These are phyloP conservation scores for Dermolepida albohirtum DNA, from an alignment of 2,888 invertebrate genomes.

Conservation along the genomic window DNA sequence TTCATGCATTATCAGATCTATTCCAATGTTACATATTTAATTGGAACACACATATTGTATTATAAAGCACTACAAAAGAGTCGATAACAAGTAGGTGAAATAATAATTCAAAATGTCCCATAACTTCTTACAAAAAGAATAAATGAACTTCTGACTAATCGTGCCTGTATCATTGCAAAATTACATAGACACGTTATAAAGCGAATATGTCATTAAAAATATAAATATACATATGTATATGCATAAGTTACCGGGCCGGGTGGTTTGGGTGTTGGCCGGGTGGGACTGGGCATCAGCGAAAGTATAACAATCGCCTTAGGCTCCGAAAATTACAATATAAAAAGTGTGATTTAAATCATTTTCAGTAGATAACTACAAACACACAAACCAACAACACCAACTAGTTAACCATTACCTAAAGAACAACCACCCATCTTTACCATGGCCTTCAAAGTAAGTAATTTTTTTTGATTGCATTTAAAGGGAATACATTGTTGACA, in stretches of 20 bases:
- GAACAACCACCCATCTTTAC: conserved; percentile 18
- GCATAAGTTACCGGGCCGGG: conserved; percentile 19
- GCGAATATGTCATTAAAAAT: conserved; percentile 11
- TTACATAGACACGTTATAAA: neutral
- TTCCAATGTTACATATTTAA: too few relatives aligned
- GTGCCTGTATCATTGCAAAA: conserved; percentile 8
- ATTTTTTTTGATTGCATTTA: neutral
- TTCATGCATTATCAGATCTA: too few relatives aligned
- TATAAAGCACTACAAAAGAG: too few relatives aligned
- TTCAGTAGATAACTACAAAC: conserved; percentile 42
- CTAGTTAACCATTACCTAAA: neutral
- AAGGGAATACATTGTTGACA: too few relatives aligned
- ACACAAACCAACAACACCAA: conserved; percentile 33
- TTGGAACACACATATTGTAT: too few relatives aligned
- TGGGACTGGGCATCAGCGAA: conserved; percentile 46
- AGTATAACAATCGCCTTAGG: conserved; percentile 46
- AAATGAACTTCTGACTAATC: neutral
- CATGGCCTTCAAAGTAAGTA: conserved; percentile 51
- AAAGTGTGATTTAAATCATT: conserved; percentile 41
- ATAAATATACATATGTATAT: conserved; percentile 8
- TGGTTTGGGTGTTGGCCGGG: conserved; percentile 43
- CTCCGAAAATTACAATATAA: conserved; percentile 44
- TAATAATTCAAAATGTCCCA: neutral
- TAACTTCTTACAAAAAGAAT: neutral
- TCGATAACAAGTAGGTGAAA: too few relatives aligned